Evolutionary conservation across 2,888 invertebrate species (phyloP), one percentile per base, ranked within the genome.

Genomic region (Lepidochrysops patricia): DNA sequence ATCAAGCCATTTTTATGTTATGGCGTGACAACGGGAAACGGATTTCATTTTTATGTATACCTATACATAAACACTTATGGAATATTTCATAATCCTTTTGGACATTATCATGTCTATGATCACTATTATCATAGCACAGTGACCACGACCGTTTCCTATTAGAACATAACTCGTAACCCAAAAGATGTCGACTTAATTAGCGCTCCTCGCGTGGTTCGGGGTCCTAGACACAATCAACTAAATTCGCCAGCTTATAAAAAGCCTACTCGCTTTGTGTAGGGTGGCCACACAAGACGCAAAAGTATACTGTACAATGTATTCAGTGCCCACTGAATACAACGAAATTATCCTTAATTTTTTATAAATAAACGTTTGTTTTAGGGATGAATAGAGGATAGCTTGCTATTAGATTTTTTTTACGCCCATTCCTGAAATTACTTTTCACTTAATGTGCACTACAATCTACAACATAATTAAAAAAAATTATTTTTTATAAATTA

Each of bases 211-310:
- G 73, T 70, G 77, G 71, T 75, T 69, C 71, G 76, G 76, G 76
- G 76, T 77, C 78, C 77, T 76, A 82, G 83, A 81, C 80, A 78
- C 78, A 83, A 86, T 88, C 86, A 86, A 80, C 70, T 79, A 76
- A 86, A 87, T 86, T 85, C 79, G 80, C 82, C 76, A 72, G 67
- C 62, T 63, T 61, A 63, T 61, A 64, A 68, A 66, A 70, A 71
- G 63, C 70, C 67, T 69, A 62, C 68, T 66, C 68, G 69, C 67
- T 54, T 64, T 62, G 52, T 61, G 60, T 67, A 57, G 19, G 68
- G 73, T 72, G 70, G 66, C 82, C 73, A 78, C 65, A 57, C 2
- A n/a, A n/a, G n/a, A n/a, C n/a, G n/a, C n/a, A n/a, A n/a, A n/a
- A n/a, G n/a, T n/a, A n/a, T n/a, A n/a, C n/a, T n/a, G n/a, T n/a